Evolutionary conservation across 2,113 vertebrate genomes (phyloP), one percentile per base, ranked within the genome.

Genomic region (Gavialis gangeticus): DNA sequence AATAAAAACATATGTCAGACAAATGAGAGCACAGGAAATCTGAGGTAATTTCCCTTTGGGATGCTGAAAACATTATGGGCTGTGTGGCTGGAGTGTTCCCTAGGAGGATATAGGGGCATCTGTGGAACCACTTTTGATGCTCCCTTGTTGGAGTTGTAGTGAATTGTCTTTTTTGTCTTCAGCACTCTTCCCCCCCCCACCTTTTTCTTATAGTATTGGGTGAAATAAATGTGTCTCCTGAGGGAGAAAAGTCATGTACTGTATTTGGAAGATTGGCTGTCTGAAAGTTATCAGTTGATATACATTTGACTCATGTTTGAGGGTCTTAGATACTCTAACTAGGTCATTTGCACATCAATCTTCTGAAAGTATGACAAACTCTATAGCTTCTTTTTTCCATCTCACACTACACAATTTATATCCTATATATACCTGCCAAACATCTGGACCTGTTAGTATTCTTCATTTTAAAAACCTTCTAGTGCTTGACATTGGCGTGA

Each of bases 11-110:
- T 81, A 58, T 96, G 95, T 96, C 85, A 88, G 89, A 87, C 78
- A 95, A 96, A 93, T 0, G 83, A 94, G 92, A 96, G 79, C 62
- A 56, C 89, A 95, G 87, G 93, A 97, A 95, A 95, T 95, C 92
- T 96, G 96, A 95, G 92, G 94, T 96, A 89, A 97, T 95, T 94
- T 95, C 91, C 84, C 91, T 92, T 67, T 85, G 88, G 96, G 94
- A 87, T 90, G 91, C 86, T 91, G 84, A 94, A 94, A 94, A 67
- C 21, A 2, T 94, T 97, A 88, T 1, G 30, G 82, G 81, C 64
- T 91, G 19, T 5, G 5, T 0, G 88, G 77, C 92, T 94, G 82
- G 75, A 56, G 55, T 0, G 1, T 82, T 93, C 82, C 87, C 80
- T 91, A 91, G 62, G 93, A 97, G 94, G 75, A 91, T 93, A 56